Evolutionary conservation across 2,888 invertebrate species (phyloP).

Genomic region (Megamerina dolium): DNA sequence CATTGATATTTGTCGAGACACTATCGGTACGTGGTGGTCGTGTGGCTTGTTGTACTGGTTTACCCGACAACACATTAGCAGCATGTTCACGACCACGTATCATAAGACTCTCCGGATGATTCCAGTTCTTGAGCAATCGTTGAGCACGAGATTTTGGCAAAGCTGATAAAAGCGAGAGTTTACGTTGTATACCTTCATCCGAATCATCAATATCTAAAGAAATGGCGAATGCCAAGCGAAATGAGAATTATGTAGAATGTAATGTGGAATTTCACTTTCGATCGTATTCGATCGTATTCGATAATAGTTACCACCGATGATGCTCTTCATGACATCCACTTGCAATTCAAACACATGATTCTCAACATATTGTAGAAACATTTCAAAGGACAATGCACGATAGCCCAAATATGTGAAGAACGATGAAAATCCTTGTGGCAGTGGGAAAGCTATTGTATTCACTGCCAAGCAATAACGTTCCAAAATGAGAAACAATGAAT

Average conservation of each 20-base stretch:
- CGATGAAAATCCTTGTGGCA: constrained; percentile 82
- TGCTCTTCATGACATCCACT: constrained; percentile 79
- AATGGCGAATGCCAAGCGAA: background rate
- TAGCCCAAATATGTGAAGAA: constrained; percentile 85
- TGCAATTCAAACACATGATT: constrained; percentile 80
- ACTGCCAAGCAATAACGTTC: constrained; percentile 77
- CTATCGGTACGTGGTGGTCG: constrained; percentile 32
- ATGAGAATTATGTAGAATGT: background rate
- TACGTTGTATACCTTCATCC: constrained; percentile 58
- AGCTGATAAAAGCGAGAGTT: constrained; percentile 66
- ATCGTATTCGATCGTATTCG: no score
- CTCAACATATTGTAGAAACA: constrained; percentile 78
- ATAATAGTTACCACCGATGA: constrained; percentile 72
- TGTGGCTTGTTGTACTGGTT: constrained; percentile 50
- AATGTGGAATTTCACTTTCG: no score
- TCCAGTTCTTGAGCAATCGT: constrained; percentile 71
- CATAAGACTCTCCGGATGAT: constrained; percentile 68
- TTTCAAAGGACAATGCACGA: constrained; percentile 66
- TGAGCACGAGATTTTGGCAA: constrained; percentile 73
- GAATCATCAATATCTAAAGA: constrained; percentile 51
- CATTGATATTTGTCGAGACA: constrained; percentile 14
- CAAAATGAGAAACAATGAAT: constrained; percentile 68
- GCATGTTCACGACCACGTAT: constrained; percentile 77
- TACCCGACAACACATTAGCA: constrained; percentile 70
- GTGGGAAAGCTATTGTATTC: constrained; percentile 72